A percentile compares a stretch with the other conserved stretches of the same genome.
These are phyloP conservation scores for Oncorhynchus masou DNA, from an alignment of 2,113 vertebrate species.

Conservation along the genomic window DNA sequence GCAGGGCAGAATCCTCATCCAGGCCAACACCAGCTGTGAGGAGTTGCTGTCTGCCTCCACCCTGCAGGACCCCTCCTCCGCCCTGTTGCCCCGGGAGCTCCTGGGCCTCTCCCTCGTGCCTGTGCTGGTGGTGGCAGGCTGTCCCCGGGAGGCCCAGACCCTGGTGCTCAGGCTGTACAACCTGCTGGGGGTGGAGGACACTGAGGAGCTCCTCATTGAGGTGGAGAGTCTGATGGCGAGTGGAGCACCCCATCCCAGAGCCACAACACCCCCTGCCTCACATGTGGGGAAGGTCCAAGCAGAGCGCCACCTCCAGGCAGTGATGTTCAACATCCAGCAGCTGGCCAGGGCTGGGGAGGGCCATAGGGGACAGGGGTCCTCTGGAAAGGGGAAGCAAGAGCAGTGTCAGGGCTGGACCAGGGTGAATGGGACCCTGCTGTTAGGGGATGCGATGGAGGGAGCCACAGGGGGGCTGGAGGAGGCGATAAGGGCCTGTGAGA, in stretches of 20 bases:
- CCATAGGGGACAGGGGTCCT: neutral
- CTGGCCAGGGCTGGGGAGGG: constrained; percentile 27
- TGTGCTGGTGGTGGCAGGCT: constrained; percentile 72
- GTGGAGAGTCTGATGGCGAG: constrained; percentile 61
- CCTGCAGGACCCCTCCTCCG: constrained; percentile 61
- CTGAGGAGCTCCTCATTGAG: constrained; percentile 68
- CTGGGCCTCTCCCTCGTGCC: constrained; percentile 76
- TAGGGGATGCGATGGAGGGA: constrained; percentile 40
- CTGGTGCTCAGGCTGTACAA: constrained; percentile 63
- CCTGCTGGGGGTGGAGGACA: constrained; percentile 63
- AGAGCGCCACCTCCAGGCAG: constrained; percentile 56
- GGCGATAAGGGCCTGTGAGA: constrained; percentile 64
- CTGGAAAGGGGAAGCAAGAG: neutral
- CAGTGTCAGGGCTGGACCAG: constrained; percentile 63
- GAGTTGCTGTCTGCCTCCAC: constrained; percentile 65
- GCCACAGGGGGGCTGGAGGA: constrained; percentile 12
- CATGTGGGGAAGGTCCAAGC: neutral
- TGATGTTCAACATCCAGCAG: constrained; percentile 75
- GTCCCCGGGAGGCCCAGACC: constrained; percentile 58
- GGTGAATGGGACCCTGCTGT: constrained; percentile 59
- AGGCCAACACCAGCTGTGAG: constrained; percentile 67
- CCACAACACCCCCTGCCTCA: constrained; percentile 10
- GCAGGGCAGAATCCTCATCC: constrained; percentile 41
- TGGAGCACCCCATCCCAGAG: constrained; percentile 24
- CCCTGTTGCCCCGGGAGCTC: constrained; percentile 66